Conservation (phyloP, 2,797 vertebrate genomes). For the Muscicapa striata region DNA sequence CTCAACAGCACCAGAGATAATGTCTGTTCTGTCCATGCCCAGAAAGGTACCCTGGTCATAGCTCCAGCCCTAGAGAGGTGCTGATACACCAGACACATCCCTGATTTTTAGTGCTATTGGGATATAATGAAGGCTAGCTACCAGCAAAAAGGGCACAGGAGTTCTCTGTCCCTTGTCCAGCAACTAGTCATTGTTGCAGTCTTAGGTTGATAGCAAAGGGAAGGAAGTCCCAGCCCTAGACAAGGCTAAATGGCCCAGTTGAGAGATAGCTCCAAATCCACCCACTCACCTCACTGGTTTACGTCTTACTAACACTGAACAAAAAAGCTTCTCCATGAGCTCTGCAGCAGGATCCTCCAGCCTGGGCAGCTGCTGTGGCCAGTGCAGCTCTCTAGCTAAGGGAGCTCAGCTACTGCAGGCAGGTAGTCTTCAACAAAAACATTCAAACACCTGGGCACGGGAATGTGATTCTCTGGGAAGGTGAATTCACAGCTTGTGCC, state of each 20-base stretch:
- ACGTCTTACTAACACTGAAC: not conserved
- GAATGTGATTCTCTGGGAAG: not conserved
- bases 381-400: not conserved
- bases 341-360: not conserved
- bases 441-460: not conserved
- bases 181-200: not conserved
- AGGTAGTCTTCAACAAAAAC: not conserved
- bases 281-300: not conserved
- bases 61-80: not conserved
- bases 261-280: not conserved
- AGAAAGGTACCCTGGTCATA: not conserved
- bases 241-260: not conserved
- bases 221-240: not conserved
- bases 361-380: not conserved
- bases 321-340: not conserved
- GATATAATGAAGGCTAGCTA: not conserved
- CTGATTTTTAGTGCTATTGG: not conserved
- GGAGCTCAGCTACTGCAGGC: not conserved
- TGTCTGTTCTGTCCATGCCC: not conserved
- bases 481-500: not conserved
- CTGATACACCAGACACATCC: not conserved
- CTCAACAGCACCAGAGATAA: not conserved
- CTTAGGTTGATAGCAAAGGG: not conserved
- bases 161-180: not conserved
- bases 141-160: not conserved